Conservation (phyloP, 2,797 vertebrate genomes). For the Cichlasoma orientale region DNA sequence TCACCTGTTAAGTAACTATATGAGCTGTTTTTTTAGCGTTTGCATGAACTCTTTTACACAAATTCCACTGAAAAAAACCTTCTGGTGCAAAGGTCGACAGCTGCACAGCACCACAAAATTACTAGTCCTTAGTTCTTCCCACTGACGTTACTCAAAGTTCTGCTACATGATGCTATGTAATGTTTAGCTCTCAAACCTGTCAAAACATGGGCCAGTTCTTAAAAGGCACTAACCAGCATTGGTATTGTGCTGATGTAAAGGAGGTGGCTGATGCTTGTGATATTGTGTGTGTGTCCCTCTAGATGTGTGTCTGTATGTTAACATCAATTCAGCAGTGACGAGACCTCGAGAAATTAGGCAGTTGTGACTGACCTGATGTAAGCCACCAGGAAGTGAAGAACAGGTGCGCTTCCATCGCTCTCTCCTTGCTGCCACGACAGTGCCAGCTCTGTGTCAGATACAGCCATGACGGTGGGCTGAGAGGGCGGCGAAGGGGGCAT, state of each 20-base stretch:
- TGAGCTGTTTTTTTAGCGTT: not conserved
- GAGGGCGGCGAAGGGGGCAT: constrained; percentile 87
- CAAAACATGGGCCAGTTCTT: not conserved
- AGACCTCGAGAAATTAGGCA: not conserved
- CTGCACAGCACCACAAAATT: not conserved
- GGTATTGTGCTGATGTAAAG: not conserved
- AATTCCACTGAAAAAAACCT: not conserved
- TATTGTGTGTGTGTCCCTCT: not conserved
- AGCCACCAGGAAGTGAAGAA: constrained; percentile 89
- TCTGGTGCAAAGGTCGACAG: not conserved
- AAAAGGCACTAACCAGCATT: not conserved
- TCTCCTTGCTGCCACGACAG: constrained; percentile 90
- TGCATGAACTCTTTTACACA: not conserved
- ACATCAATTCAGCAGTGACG: not conserved
- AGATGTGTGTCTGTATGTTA: not conserved
- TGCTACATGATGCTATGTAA: not conserved
- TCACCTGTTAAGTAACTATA: not conserved
- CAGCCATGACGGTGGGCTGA: constrained; percentile 84
- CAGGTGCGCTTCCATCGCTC: constrained; percentile 86
- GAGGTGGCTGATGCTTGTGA: not conserved
- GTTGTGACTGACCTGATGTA: constrained; percentile 86
- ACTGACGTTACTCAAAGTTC: no score
- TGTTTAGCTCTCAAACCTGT: not conserved
- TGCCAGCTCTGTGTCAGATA: constrained; percentile 93
- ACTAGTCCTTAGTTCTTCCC: not conserved